A percentile compares a stretch with the other conserved stretches of the same genome.
phyloP scores from a whole-genome alignment of 2,113 vertebrate genomes.

The Ancistrus triradiatus region DNA sequence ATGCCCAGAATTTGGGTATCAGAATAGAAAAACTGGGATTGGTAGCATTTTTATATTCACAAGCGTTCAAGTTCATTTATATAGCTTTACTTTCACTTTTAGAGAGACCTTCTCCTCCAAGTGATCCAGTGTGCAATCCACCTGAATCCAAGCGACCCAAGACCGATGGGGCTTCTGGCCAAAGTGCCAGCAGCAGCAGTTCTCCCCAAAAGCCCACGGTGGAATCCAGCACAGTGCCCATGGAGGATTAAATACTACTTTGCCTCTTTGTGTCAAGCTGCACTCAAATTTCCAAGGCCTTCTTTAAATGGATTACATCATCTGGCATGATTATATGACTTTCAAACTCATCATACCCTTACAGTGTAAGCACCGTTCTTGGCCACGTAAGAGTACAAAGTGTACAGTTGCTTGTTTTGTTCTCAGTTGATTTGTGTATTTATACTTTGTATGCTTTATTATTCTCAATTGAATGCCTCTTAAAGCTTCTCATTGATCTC shows the following conservation, averaged over 20 bases:
- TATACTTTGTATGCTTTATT: background rate
- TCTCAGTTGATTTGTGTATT: too few species aligned
- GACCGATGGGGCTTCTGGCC: conserved; percentile 52
- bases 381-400: too few species aligned
- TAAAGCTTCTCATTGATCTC: too few species aligned
- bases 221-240: conserved; percentile 8
- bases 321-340: background rate
- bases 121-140: conserved; percentile 69
- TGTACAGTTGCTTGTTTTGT: too few species aligned
- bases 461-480: too few species aligned
- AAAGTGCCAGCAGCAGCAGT: conserved; percentile 23
- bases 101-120: conserved; percentile 73
- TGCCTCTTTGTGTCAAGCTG: too few species aligned
- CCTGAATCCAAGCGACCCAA: conserved; percentile 79
- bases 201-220: conserved; percentile 17
- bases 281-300: too few species aligned
- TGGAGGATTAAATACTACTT: conserved; percentile 14
- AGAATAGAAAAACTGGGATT: too few species aligned
- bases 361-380: too few species aligned
- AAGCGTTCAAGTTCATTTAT: background rate
- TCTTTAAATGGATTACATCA: too few species aligned
- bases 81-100: conserved; percentile 15
- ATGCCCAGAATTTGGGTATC: too few species aligned
- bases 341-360: too few species aligned
- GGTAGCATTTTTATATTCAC: background rate